Evolutionary conservation across 1,140 invertebrate species (phyloP).

Genomic region (Trinorchestia longiramus): DNA sequence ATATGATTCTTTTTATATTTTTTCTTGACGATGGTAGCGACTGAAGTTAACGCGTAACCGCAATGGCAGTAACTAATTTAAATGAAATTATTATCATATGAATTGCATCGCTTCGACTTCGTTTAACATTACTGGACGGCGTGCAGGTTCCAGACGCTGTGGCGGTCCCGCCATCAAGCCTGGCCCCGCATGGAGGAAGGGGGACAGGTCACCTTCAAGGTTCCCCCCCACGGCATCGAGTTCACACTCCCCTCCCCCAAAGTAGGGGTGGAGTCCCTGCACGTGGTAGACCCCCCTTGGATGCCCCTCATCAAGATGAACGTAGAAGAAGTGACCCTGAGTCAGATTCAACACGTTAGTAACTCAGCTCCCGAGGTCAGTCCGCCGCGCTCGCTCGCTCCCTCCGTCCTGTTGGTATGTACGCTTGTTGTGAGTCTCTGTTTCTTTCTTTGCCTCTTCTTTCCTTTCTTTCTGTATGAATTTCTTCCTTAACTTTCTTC

Average conservation of each 20-base stretch:
- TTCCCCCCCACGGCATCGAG: slow-evolving; percentile 97
- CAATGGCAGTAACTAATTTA: no score
- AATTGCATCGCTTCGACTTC: no score
- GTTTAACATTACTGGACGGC: no score
- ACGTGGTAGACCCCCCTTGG: slow-evolving; percentile 98
- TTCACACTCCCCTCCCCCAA: slow-evolving; percentile 98
- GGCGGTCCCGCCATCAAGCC: slow-evolving; percentile 97
- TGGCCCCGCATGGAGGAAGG: slow-evolving; percentile 99
- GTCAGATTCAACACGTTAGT: slow-evolving; percentile 95
- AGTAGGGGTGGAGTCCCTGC: slow-evolving; percentile 93
- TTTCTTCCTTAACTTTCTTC: background rate
- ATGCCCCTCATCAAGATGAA: slow-evolving; percentile 83
- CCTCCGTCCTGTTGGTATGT: background rate
- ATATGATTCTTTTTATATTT: no score
- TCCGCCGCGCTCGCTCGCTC: background rate
- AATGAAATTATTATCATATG: no score
- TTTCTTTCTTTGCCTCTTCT: no score
- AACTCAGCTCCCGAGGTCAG: slow-evolving; percentile 16
- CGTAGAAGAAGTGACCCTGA: slow-evolving; percentile 98
- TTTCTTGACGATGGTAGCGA: no score
- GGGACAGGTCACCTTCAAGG: slow-evolving; percentile 93
- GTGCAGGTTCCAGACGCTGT: slow-evolving; percentile 86
- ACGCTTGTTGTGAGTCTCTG: background rate
- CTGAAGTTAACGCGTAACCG: no score
- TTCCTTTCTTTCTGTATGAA: background rate